These are phyloP conservation scores for Xestobium rufovillosum DNA, from an alignment of 2,888 invertebrate genomes.

Conservation along the genomic window DNA sequence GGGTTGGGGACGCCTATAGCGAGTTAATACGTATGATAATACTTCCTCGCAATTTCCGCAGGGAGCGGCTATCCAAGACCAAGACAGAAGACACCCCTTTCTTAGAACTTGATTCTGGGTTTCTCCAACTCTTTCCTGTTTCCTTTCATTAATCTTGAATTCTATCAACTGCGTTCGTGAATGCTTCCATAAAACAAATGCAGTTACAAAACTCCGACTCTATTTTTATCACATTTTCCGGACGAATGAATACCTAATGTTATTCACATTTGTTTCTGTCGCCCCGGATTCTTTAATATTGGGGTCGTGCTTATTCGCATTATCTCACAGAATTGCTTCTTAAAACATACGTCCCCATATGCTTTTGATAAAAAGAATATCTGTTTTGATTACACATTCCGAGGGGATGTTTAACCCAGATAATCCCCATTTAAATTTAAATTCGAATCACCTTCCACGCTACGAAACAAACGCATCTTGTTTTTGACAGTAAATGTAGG, in stretches of 20 bases:
- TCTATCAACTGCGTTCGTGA: too few relatives aligned
- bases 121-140: slow-evolving; percentile 6
- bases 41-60: slow-evolving; percentile 42
- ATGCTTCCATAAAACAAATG: too few relatives aligned
- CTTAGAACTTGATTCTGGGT: neutral
- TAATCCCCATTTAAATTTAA: too few relatives aligned
- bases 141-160: neutral
- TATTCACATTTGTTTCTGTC: slow-evolving; percentile 46
- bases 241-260: slow-evolving; percentile 43
- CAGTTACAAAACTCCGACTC: too few relatives aligned
- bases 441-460: too few relatives aligned
- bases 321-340: slow-evolving; percentile 43
- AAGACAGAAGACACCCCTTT: slow-evolving; percentile 14
- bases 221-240: slow-evolving; percentile 30
- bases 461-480: too few relatives aligned
- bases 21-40: slow-evolving; percentile 41
- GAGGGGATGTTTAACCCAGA: too few relatives aligned
- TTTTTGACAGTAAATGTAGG: too few relatives aligned
- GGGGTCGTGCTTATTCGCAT: slow-evolving; percentile 38
- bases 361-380: slow-evolving; percentile 38
- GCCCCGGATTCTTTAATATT: slow-evolving; percentile 34
- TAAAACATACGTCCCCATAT: slow-evolving; percentile 41
- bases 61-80: slow-evolving; percentile 27
- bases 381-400: neutral
- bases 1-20: slow-evolving; percentile 28